These are phyloP conservation scores for Nezara viridula DNA, from an alignment of 2,888 invertebrate species.

Conservation along the genomic window DNA sequence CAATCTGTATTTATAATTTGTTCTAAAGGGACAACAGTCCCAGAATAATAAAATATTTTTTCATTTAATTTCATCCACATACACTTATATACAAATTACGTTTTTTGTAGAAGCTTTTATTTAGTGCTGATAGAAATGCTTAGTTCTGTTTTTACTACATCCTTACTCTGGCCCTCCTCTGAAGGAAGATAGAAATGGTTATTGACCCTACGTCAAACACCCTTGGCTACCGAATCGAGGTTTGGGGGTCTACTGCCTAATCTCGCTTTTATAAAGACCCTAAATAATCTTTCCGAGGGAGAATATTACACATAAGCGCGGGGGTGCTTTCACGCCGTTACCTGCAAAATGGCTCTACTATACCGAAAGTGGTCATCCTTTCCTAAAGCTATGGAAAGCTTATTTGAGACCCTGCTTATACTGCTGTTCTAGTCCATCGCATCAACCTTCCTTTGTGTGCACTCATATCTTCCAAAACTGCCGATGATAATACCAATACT, in stretches of 20 bases:
- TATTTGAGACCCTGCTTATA: background rate
- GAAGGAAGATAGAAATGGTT: background rate
- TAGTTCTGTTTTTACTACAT: background rate
- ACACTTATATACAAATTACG: too few relatives aligned
- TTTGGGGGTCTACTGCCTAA: background rate
- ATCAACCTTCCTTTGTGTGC: background rate
- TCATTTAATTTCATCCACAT: too few relatives aligned
- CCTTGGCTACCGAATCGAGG: background rate
- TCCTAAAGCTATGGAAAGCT: background rate
- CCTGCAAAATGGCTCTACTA: background rate
- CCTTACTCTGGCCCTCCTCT: background rate
- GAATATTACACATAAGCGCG: background rate
- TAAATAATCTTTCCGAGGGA: background rate
- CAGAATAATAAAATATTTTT: too few relatives aligned
- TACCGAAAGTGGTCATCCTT: background rate
- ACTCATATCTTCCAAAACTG: background rate
- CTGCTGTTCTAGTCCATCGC: background rate
- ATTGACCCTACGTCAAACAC: background rate
- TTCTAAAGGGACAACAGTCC: too few relatives aligned
- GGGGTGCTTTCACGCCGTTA: background rate
- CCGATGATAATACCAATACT: too few relatives aligned
- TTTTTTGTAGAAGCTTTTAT: too few relatives aligned
- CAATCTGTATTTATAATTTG: too few relatives aligned
- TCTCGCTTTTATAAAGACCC: background rate
- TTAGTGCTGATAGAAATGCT: too few relatives aligned